Conservation (phyloP, 2,888 invertebrate species). For the Harmothoe impar region DNA sequence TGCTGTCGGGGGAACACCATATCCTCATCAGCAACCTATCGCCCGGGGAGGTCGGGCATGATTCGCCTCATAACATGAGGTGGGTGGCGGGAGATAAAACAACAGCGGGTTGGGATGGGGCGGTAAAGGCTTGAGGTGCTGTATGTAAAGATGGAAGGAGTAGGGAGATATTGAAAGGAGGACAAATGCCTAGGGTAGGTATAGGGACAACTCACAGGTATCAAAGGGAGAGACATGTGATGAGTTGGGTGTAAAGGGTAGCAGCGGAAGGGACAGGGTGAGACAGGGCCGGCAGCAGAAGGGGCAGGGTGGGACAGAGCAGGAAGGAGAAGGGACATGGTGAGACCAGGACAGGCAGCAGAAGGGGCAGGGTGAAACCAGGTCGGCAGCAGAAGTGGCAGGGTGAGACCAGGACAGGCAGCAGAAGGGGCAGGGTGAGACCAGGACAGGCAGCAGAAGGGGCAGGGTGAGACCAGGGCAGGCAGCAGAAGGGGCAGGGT, state of each 20-base stretch:
- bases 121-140: neutral
- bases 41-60: neutral
- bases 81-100: neutral
- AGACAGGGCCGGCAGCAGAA: neutral
- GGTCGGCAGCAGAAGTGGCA: no score
- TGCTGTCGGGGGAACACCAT: neutral
- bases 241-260: neutral
- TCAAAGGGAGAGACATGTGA: neutral
- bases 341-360: neutral
- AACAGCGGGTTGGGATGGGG: neutral
- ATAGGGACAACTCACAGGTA: no score
- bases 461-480: neutral
- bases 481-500: neutral
- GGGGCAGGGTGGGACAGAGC: neutral
- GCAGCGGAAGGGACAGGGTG: neutral
- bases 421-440: neutral
- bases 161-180: neutral
- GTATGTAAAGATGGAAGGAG: neutral
- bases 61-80: neutral
- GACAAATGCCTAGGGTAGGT: neutral
- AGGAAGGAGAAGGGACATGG: neutral
- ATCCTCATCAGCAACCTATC: neutral
- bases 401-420: no score
- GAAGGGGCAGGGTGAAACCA: neutral
- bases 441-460: neutral